These are phyloP conservation scores for Tangara arthus DNA, from an alignment of 2,797 vertebrate species.

Conservation along the genomic window DNA sequence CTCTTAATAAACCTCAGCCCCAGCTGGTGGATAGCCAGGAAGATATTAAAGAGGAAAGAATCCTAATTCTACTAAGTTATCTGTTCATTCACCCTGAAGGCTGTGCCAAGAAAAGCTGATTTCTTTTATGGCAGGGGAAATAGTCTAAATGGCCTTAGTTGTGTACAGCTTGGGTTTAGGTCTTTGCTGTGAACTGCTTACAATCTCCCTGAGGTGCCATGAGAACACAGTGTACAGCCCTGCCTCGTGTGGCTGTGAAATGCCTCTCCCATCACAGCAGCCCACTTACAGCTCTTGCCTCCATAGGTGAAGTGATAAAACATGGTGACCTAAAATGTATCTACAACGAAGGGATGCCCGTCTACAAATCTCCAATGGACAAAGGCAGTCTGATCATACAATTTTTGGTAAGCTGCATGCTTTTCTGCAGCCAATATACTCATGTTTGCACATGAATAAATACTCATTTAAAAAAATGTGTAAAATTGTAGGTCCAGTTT, in stretches of 20 bases:
- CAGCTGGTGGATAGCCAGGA: neutral
- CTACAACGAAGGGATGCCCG: slow-evolving; percentile 89
- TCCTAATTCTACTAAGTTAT: neutral
- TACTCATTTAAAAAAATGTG: rapidly evolving
- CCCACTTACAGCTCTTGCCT: neutral
- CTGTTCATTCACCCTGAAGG: neutral
- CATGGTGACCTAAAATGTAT: slow-evolving; percentile 84
- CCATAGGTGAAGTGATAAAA: slow-evolving; percentile 88
- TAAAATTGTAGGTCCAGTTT: slow-evolving; percentile 83
- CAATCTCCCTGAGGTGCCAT: neutral
- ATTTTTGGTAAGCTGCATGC: slow-evolving; percentile 81
- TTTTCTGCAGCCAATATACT: neutral
- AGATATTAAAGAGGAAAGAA: neutral
- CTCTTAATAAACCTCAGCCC: neutral
- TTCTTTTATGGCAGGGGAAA: neutral
- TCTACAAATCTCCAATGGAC: slow-evolving; percentile 86
- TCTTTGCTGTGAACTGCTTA: neutral
- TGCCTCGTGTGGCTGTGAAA: neutral
- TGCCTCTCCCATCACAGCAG: neutral
- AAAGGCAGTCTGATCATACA: slow-evolving; percentile 87
- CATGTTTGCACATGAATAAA: rapidly evolving
- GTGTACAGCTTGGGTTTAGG: neutral
- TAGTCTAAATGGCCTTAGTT: neutral
- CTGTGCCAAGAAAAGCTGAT: neutral
- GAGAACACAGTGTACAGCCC: neutral